These are phyloP conservation scores for Etheostoma perlongum DNA, from an alignment of 2,797 vertebrate species.

Conservation along the genomic window DNA sequence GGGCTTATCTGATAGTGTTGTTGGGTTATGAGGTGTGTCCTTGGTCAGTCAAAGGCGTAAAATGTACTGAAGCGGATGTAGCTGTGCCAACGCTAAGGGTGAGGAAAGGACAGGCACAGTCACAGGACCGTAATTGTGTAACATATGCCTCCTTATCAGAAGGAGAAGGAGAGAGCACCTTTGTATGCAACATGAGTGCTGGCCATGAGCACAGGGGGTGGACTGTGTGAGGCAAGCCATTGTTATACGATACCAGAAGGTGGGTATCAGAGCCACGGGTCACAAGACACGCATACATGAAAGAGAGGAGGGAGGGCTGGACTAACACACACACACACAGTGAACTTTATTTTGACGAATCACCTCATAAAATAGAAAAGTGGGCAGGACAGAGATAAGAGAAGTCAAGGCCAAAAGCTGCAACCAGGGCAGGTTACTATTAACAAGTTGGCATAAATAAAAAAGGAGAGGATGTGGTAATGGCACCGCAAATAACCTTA, in stretches of 20 bases:
- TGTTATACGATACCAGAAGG: constrained; percentile 82
- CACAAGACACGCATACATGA: constrained; percentile 76
- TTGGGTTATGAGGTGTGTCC: constrained; percentile 44
- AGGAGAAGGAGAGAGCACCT: constrained; percentile 76
- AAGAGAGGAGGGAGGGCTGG: constrained; percentile 46
- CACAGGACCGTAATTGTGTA: constrained; percentile 72
- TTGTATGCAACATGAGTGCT: constrained; percentile 68
- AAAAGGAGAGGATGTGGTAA: constrained; percentile 1
- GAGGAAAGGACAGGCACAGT: constrained; percentile 36
- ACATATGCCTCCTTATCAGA: constrained; percentile 69
- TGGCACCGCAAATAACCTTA: constrained; percentile 14
- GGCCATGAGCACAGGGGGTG: constrained; percentile 64
- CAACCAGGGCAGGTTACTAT: constrained; percentile 29
- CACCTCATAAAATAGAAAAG: constrained; percentile 49
- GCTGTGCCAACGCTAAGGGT: constrained; percentile 27
- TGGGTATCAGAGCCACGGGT: constrained; percentile 78
- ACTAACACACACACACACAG: constrained; percentile 37
- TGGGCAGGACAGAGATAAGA: constrained; percentile 69
- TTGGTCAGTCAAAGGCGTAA: constrained; percentile 53
- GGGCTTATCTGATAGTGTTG: constrained; percentile 50
- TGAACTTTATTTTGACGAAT: constrained; percentile 41
- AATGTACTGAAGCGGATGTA: constrained; percentile 23
- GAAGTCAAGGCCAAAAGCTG: constrained; percentile 41
- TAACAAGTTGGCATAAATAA: constrained; percentile 21
- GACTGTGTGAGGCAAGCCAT: constrained; percentile 79